Base-by-base conservation (phyloP, 37 sponge, comb jelly and placozoan genomes). In the Beroe forskalii region DNA sequence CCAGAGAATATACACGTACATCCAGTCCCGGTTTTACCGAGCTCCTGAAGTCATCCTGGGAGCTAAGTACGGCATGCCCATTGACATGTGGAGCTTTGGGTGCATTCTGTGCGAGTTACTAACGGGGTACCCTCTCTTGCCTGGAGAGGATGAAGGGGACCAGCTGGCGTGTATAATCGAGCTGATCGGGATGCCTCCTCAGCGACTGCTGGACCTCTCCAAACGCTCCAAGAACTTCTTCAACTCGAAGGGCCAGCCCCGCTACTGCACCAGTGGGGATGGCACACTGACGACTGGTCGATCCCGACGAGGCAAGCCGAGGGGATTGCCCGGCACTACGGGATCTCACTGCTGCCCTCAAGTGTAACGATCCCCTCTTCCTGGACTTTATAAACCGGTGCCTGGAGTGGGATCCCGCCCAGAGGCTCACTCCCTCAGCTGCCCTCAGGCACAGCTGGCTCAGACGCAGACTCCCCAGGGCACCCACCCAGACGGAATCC, bases 11-110 rank as follows among this genome's bases (percentile, higher is more conserved):
- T 97, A 97, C 93, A 95, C 97, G 0, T 97, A 97, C 93, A 97
- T 97, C 63, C 97, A 97, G 91, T 93, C 94, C 39, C 91, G 97
- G 12, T 97, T 97, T 90, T 97, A 97, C 67, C 69, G 97, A 39
- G 96, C 97, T 28, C 97, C 97, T 0, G 97, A 97, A 40, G 96
- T 97, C 30, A 97, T 97, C 20, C 91, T 97, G 32, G 97, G 97
- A 20, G 93, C 89, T 1, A 94, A 94, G 67, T 97, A 97, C 64
- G 96, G 97, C 25, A 95, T 97, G 97, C 89, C 97, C 36, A 97
- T 97, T 43, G 97, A 97, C 61, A 97, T 97, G 94, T 97, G 97
- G 97, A 95, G 96, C 62, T 94, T 97, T 92, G 97, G 97, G 0
- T 95, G 97, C 62, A 97, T 97, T 28, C 92, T 97, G 36, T 96